Evolutionary conservation across 2,888 invertebrate genomes (phyloP).

Genomic region (Azorinus chamasolen): DNA sequence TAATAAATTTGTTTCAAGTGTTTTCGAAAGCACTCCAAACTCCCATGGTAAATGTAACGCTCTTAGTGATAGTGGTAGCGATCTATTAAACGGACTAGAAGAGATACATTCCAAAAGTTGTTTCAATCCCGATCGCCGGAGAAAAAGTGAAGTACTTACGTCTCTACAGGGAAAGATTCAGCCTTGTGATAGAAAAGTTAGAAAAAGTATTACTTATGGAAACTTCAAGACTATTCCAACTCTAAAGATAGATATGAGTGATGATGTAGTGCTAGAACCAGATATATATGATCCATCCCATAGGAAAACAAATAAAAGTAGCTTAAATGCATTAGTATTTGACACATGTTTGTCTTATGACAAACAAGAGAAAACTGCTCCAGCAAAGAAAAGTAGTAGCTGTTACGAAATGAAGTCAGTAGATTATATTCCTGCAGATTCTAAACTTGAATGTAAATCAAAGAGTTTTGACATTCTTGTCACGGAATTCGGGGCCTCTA

Average conservation of each 20-base stretch:
- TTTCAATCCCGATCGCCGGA: not conserved
- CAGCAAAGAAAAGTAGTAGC: slow-evolving; percentile 32
- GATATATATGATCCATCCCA: no score
- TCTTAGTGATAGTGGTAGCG: slow-evolving; percentile 15
- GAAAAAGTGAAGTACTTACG: no score
- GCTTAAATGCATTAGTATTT: no score
- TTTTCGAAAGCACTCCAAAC: no score
- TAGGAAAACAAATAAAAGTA: no score
- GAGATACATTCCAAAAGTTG: slow-evolving; percentile 45
- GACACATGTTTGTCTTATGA: no score
- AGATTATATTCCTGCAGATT: slow-evolving; percentile 1
- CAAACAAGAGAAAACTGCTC: not conserved
- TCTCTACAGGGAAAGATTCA: no score
- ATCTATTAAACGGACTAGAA: slow-evolving; percentile 36
- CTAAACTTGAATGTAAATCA: slow-evolving; percentile 10
- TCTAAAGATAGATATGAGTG: no score
- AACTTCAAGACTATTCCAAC: not conserved
- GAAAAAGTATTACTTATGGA: slow-evolving; percentile 32
- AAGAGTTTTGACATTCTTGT: slow-evolving; percentile 47
- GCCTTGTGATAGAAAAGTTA: slow-evolving; percentile 11
- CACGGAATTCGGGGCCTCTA: slow-evolving; percentile 55
- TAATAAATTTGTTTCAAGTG: no score
- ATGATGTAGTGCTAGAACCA: no score
- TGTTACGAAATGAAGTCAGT: slow-evolving; percentile 35
- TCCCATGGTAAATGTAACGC: not conserved